Base-by-base conservation (phyloP, 2,113 vertebrate species). In the Chascanopsetta lugubris region DNA sequence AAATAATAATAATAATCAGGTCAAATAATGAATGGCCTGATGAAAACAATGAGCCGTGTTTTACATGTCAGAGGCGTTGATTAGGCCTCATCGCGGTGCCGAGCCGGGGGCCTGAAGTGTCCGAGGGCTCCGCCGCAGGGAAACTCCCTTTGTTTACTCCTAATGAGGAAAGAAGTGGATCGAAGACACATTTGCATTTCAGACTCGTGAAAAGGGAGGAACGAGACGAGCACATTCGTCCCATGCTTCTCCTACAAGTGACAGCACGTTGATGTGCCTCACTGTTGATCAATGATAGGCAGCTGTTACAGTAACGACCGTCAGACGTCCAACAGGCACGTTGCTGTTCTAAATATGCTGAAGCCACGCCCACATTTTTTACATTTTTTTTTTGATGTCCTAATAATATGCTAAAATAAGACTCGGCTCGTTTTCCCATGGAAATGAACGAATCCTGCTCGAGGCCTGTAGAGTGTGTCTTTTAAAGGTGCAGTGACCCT, bases 1-100 rank as follows among this genome's bases (percentile, higher is more conserved):
- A n/a, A n/a, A n/a, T n/a, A n/a, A n/a, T n/a, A n/a, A n/a, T 29
- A 18, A 76, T 83, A 82, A 88, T 83, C 40, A 72, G 65, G 38
- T 74, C 60, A 68, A 74, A 78, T 82, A 63, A 80, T 85, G 60
- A 84, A 80, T 84, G 32, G 70, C 68, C 67, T 67, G 65, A 84
- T 75, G 69, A 53, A 15, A 82, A 85, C 75, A 69, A 81, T 76
- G 69, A 78, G 59, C 20, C 0, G 1, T 70, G 83, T 74, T 90
- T 85, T 87, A 74, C 84, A 87, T 89, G 61, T 81, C 83, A 54
- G 79, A 83, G 84, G 83, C 79, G 88, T 88, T 87, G 86, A 89
- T 88, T n/a, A 81, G 77, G 77, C 54, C 82, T 88, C 82, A 75
- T 80, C 49, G 7, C 9, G 68, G 75, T 76, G 75, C 80, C 61